Percentiles rank a stretch among this genome's conserved stretches.
phyloP scores from a whole-genome alignment of 2,888 invertebrate species.

The Apotomis betuletana region DNA sequence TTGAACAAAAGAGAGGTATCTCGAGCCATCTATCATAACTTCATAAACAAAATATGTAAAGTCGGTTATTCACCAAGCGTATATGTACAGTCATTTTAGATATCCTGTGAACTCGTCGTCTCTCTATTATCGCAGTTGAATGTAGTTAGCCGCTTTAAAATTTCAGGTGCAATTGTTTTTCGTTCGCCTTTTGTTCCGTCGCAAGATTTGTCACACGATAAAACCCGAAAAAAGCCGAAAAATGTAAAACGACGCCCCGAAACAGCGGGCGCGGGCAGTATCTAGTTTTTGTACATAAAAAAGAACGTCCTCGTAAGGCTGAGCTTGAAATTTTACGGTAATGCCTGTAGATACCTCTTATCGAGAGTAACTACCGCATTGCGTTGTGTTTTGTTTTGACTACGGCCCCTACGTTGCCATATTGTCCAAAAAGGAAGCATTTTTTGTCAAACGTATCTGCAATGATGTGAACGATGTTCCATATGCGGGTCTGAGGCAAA shows the following conservation, averaged over 20 bases:
- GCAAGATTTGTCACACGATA: conserved; percentile 26
- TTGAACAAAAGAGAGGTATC: no score
- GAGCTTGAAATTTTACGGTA: conserved; percentile 25
- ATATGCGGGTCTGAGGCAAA: conserved; percentile 11
- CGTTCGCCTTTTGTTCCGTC: conserved; percentile 12
- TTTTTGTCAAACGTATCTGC: conserved; percentile 16
- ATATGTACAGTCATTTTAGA: no score
- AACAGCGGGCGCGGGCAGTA: conserved; percentile 4
- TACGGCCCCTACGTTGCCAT: conserved; percentile 4
- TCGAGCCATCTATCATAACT: no score
- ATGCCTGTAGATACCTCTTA: conserved; percentile 30
- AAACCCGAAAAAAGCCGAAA: conserved; percentile 17
- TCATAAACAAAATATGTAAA: no score
- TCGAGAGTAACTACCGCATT: conserved; percentile 17
- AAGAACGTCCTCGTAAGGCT: conserved; percentile 1
- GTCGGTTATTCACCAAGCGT: no score
- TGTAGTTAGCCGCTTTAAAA: neutral
- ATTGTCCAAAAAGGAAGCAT: neutral
- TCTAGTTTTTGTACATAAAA: conserved; percentile 31
- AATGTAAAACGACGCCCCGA: conserved; percentile 20
- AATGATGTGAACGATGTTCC: neutral
- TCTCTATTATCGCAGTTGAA: no score
- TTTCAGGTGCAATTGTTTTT: conserved; percentile 25
- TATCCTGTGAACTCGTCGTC: no score
- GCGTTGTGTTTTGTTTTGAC: conserved; percentile 21